Percentiles rank a stretch among this genome's conserved stretches.
Conservation (phyloP, 2,113 vertebrate species). For the Plectropomus leopardus region DNA sequence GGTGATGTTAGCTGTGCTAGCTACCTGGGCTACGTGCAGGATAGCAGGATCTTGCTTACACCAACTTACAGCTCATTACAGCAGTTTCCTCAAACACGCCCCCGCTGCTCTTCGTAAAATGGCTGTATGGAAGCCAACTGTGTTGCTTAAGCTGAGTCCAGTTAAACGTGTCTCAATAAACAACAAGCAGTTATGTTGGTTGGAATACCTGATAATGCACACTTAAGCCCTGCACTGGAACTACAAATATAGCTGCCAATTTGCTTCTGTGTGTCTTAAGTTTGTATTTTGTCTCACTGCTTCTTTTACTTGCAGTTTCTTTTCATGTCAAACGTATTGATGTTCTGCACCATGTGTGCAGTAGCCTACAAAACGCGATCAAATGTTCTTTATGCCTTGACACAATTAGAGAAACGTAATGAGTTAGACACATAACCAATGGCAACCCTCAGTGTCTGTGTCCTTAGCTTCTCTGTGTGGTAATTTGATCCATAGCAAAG, state of each 20-base stretch:
- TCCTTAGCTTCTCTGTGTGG: not conserved
- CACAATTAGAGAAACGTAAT: not conserved
- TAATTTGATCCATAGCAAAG: not conserved
- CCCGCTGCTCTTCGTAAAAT: conserved; percentile 47
- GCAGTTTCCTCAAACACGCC: conserved; percentile 34
- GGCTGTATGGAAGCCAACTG: conserved; percentile 56
- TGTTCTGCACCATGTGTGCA: too few relatives aligned
- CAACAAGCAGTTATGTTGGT: too few relatives aligned
- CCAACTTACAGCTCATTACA: not conserved
- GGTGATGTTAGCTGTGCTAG: not conserved
- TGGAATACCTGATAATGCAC: not conserved
- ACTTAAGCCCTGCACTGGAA: not conserved
- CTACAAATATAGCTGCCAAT: not conserved
- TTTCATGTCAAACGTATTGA: not conserved
- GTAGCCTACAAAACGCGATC: not conserved
- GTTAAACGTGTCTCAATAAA: not conserved
- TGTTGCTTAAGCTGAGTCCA: not conserved
- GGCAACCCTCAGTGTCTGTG: not conserved
- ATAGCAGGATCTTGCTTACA: not conserved
- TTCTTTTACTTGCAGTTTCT: not conserved
- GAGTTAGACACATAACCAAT: not conserved
- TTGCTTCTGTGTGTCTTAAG: too few relatives aligned
- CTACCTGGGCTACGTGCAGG: not conserved
- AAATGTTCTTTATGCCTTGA: not conserved
- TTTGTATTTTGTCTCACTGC: not conserved